A percentile compares a stretch with the other conserved stretches of the same genome.
phyloP scores from a whole-genome alignment of 2,888 invertebrate species.

The Diplazon laetatorius region DNA sequence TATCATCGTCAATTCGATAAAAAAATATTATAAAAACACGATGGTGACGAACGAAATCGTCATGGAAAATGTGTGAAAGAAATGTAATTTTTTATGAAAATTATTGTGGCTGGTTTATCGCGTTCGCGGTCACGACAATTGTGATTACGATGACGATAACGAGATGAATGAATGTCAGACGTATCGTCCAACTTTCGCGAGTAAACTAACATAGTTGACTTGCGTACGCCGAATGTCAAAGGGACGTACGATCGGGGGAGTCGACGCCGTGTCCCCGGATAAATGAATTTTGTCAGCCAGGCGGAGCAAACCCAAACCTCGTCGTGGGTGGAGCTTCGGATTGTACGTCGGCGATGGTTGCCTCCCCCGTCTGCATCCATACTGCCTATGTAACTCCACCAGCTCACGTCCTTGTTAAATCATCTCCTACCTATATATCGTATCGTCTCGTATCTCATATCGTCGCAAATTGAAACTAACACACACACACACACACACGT shows the following conservation, averaged over 20 bases:
- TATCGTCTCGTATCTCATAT: too few species aligned
- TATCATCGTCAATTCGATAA: neutral
- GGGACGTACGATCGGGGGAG: constrained; percentile 8
- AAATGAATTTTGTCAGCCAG: constrained; percentile 73
- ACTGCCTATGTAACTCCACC: neutral
- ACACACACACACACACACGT: too few species aligned
- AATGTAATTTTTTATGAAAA: too few species aligned
- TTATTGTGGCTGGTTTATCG: too few species aligned
- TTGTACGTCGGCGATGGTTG: constrained; percentile 42
- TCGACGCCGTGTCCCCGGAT: constrained; percentile 65
- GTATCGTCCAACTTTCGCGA: neutral
- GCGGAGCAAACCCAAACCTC: constrained; percentile 73
- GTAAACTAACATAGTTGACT: constrained; percentile 7
- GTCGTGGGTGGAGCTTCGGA: constrained; percentile 77
- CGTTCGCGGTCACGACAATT: too few species aligned
- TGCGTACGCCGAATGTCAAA: constrained; percentile 17
- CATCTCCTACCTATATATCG: too few species aligned
- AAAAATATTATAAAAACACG: neutral
- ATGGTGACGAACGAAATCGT: neutral
- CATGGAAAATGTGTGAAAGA: neutral
- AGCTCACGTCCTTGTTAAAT: neutral
- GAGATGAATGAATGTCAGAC: neutral
- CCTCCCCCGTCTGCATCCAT: constrained; percentile 31
- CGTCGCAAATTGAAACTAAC: too few species aligned
- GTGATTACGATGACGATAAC: neutral